A percentile compares a stretch with the other conserved stretches of the same genome.
These are phyloP conservation scores for Rhinopomastus cyanomelas DNA, from an alignment of 2,113 vertebrate species.

Conservation along the genomic window DNA sequence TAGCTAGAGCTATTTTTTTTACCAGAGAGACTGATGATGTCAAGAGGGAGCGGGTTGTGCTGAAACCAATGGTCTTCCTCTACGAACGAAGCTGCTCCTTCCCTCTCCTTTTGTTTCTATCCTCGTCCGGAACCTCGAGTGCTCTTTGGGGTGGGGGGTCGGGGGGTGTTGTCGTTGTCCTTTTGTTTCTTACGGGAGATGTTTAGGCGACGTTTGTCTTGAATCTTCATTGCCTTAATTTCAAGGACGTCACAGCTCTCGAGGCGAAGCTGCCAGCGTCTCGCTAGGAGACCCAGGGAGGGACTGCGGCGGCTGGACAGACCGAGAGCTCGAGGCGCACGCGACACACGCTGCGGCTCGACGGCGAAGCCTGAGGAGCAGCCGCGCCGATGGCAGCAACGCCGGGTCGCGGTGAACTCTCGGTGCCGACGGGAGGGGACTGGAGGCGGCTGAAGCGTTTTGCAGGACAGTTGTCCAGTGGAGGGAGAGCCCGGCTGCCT, in stretches of 20 bases:
- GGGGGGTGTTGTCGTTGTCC: too few relatives aligned
- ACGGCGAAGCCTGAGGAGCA: too few relatives aligned
- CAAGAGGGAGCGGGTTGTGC: slow-evolving; percentile 78
- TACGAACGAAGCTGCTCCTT: slow-evolving; percentile 90
- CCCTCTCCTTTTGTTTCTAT: slow-evolving; percentile 82
- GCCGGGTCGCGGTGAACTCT: too few relatives aligned
- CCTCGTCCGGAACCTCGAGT: slow-evolving; percentile 75
- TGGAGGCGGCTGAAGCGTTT: slow-evolving; percentile 89
- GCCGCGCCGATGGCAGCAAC: too few relatives aligned
- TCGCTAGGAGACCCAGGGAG: slow-evolving; percentile 81
- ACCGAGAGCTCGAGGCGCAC: too few relatives aligned
- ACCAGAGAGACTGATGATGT: slow-evolving; percentile 68
- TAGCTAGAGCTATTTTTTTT: slow-evolving; percentile 76
- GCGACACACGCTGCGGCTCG: too few relatives aligned
- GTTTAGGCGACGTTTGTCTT: slow-evolving; percentile 92
- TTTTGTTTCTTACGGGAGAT: slow-evolving; percentile 84
- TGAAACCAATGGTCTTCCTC: slow-evolving; percentile 90
- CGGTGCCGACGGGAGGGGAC: slow-evolving; percentile 77
- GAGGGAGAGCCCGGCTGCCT: slow-evolving; percentile 85
- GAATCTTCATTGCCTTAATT: slow-evolving; percentile 99
- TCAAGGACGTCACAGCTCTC: slow-evolving; percentile 89
- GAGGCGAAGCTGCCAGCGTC: slow-evolving; percentile 85
- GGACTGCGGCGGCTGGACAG: too few relatives aligned
- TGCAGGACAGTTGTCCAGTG: slow-evolving; percentile 82
- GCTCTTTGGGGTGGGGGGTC: slow-evolving; percentile 9